phyloP scores from a whole-genome alignment of 2,888 invertebrate species.

The Nebria brevicollis region DNA sequence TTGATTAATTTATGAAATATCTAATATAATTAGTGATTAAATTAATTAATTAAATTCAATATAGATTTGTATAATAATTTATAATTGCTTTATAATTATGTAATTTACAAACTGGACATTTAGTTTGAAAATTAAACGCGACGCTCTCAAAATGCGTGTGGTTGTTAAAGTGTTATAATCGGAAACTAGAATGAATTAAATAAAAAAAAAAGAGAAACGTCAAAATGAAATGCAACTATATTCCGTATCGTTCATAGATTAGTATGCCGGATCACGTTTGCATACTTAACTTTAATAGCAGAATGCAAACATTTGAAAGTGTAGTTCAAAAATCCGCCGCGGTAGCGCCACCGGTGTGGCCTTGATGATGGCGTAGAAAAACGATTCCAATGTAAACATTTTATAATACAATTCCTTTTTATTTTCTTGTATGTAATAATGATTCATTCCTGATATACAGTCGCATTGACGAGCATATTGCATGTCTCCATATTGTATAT shows the following conservation, averaged over 20 bases:
- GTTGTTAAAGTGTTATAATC: not conserved
- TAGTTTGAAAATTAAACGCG: not conserved
- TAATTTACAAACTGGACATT: not conserved
- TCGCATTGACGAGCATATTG: conserved; percentile 5
- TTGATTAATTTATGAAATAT: not conserved
- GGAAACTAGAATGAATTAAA: not conserved
- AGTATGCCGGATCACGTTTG: conserved; percentile 39
- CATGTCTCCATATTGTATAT: not conserved
- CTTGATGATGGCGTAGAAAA: not conserved
- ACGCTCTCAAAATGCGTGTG: not conserved
- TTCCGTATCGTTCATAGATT: not conserved
- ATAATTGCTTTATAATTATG: not conserved
- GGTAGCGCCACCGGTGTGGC: not conserved
- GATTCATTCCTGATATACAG: not conserved
- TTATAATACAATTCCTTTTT: not conserved
- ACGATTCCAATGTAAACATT: not conserved
- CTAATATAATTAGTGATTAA: not conserved
- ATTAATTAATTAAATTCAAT: not conserved
- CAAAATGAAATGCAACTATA: not conserved
- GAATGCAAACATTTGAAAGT: conserved; percentile 29
- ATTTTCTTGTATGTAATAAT: not conserved
- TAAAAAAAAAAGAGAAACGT: not conserved
- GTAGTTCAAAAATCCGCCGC: conserved; percentile 21
- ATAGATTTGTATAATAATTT: not conserved
- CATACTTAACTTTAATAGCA: conserved; percentile 40